Evolutionary conservation across 2,797 vertebrate genomes (phyloP).

Genomic region (Cynopterus sphinx): DNA sequence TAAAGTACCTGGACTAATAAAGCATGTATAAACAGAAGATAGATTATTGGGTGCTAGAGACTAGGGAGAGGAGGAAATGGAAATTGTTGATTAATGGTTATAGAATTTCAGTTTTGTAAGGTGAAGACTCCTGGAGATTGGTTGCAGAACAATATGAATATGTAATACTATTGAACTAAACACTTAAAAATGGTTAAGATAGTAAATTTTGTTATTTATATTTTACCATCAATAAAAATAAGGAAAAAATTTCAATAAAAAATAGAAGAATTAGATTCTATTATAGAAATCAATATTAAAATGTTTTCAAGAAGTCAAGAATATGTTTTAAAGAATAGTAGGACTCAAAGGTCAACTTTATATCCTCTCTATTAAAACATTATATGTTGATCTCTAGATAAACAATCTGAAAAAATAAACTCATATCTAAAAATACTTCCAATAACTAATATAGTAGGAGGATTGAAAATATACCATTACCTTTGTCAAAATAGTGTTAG

Average conservation of each 20-base stretch:
- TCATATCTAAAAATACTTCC: neutral
- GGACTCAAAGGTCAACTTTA: neutral
- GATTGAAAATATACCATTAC: neutral
- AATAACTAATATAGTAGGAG: neutral
- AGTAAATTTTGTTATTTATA: neutral
- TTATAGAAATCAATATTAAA: neutral
- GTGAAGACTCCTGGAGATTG: neutral
- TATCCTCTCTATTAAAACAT: neutral
- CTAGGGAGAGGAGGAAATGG: neutral
- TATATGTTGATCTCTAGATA: neutral
- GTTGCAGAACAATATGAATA: neutral
- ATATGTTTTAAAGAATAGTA: neutral
- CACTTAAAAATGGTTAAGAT: neutral
- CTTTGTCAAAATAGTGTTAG: neutral
- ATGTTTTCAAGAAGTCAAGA: neutral
- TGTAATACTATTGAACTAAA: neutral
- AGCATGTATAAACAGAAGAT: neutral
- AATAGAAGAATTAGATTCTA: neutral
- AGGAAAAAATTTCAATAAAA: neutral
- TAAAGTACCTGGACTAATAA: neutral
- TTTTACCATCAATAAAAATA: neutral
- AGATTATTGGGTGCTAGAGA: neutral
- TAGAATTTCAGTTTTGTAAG: neutral
- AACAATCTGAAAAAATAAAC: neutral
- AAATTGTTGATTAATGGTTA: neutral